Evolutionary conservation across 2,888 invertebrate species (phyloP).

Genomic region (Fragum whitleyi): DNA sequence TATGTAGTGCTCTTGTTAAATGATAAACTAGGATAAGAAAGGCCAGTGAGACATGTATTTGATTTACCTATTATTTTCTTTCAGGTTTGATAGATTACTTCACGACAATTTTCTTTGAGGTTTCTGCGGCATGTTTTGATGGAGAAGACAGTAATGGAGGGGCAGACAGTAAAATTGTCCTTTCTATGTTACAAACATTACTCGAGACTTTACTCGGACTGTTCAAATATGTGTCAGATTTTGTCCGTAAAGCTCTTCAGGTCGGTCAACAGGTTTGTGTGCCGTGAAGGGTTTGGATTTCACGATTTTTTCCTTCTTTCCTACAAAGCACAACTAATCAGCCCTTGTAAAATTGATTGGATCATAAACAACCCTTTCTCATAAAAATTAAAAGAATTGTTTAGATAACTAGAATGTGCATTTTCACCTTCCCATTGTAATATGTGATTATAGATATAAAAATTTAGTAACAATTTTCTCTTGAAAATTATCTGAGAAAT

Average conservation of each 20-base stretch:
- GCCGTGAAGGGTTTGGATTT: constrained; percentile 37
- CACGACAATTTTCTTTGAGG: constrained; percentile 79
- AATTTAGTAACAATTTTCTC: too few relatives aligned
- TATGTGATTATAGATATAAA: too few relatives aligned
- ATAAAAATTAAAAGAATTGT: too few relatives aligned
- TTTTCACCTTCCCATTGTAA: too few relatives aligned
- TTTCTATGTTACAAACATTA: constrained; percentile 78
- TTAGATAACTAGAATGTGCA: too few relatives aligned
- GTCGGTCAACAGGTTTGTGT: constrained; percentile 70
- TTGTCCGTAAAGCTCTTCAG: constrained; percentile 84
- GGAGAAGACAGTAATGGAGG: constrained; percentile 71
- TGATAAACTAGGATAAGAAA: too few relatives aligned
- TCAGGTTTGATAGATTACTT: constrained; percentile 82
- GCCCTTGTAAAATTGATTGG: constrained; percentile 9
- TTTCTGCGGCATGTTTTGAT: constrained; percentile 78
- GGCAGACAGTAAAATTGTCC: constrained; percentile 76
- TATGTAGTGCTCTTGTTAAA: too few relatives aligned
- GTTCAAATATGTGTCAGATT: constrained; percentile 84
- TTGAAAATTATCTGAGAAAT: too few relatives aligned
- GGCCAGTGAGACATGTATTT: too few relatives aligned
- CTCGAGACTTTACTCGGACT: constrained; percentile 82
- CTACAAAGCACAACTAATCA: too few relatives aligned
- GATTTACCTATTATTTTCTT: too few relatives aligned
- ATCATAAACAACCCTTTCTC: too few relatives aligned
- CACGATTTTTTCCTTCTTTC: constrained; percentile 25